Percentiles rank a stretch among this genome's conserved stretches.
Conservation (phyloP, 2,113 vertebrate genomes). For the Saccopteryx bilineata region DNA sequence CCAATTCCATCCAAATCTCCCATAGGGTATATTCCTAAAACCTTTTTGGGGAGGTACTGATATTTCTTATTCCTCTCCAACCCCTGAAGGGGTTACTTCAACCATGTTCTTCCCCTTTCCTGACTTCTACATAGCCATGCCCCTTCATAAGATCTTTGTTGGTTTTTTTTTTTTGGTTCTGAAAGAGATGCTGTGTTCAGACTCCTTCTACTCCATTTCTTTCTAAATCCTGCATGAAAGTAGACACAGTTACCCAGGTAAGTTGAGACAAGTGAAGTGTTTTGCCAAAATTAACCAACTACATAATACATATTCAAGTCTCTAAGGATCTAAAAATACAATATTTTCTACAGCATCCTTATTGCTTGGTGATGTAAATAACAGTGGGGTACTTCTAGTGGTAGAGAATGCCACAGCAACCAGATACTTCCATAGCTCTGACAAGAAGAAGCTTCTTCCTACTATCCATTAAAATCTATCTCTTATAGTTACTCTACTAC, state of each 20-base stretch:
- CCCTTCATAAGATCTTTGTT: neutral
- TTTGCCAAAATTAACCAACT: conserved; percentile 24
- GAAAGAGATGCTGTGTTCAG: neutral
- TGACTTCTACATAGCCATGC: neutral
- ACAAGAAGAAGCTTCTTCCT: neutral
- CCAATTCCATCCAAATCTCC: neutral
- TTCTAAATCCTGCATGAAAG: neutral
- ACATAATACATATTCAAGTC: neutral
- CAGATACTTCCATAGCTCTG: neutral
- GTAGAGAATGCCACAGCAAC: neutral
- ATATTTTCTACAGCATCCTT: neutral
- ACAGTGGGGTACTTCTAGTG: neutral
- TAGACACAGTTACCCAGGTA: neutral
- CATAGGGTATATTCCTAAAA: neutral
- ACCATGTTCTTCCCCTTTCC: neutral
- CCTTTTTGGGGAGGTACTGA: neutral
- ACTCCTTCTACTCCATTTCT: neutral
- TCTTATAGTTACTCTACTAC: neutral
- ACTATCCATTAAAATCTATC: neutral
- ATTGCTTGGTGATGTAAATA: neutral
- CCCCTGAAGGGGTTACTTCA: neutral
- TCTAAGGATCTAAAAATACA: conserved; percentile 17
- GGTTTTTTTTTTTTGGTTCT: neutral
- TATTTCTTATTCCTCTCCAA: conserved; percentile 9
- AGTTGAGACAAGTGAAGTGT: neutral